Conservation (phyloP, 92 coral and sea anemone species). For the Palythoa grandiflora region DNA sequence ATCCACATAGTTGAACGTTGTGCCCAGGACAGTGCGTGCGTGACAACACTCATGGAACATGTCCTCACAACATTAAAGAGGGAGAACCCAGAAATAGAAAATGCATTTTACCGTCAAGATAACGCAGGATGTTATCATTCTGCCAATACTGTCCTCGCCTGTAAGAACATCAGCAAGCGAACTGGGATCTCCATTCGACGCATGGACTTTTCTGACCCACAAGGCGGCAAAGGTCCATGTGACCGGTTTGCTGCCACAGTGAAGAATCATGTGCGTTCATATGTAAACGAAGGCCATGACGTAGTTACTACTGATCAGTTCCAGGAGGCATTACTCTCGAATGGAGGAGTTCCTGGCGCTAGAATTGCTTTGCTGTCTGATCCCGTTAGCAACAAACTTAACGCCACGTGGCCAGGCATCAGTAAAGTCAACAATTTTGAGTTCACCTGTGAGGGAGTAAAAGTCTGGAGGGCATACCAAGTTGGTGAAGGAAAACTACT, state of each 20-base stretch:
- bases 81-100: conserved; percentile 34
- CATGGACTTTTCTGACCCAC: conserved; percentile 15
- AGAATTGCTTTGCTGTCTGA: neutral
- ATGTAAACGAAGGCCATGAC: neutral
- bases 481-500: conserved; percentile 35
- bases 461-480: conserved; percentile 18
- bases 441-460: neutral
- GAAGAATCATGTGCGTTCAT: neutral
- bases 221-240: neutral
- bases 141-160: conserved; percentile 41
- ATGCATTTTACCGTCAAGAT: conserved; percentile 29
- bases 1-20: conserved; percentile 22
- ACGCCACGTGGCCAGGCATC: neutral
- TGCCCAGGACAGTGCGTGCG: conserved; percentile 38
- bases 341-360: neutral
- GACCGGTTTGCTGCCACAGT: neutral
- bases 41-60: conserved; percentile 39
- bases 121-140: conserved; percentile 38
- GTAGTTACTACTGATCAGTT: neutral
- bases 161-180: conserved; percentile 8
- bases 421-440: neutral
- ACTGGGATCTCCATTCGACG: conserved; percentile 31
- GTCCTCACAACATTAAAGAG: conserved; percentile 32
- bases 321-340: neutral
- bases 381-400: neutral